A percentile compares a stretch with the other conserved stretches of the same genome.
phyloP scores from a whole-genome alignment of 1,140 invertebrate genomes.

The Ditylenchus dipsaci region DNA sequence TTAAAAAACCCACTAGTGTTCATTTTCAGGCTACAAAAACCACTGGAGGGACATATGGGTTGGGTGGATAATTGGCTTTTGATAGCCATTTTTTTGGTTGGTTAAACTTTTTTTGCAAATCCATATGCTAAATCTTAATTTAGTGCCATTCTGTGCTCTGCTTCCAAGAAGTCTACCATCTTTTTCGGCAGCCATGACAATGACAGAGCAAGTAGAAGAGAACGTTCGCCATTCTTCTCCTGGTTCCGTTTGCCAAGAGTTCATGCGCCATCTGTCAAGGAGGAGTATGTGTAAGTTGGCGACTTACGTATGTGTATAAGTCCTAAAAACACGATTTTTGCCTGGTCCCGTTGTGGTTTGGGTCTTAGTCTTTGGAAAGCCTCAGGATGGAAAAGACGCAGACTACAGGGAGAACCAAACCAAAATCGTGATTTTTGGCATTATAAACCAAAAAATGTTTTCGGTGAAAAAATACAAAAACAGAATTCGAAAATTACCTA shows the following conservation, averaged over 20 bases:
- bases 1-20: too few species aligned
- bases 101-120: not conserved
- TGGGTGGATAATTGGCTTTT: constrained; percentile 55
- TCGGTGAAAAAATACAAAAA: too few species aligned
- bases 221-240: constrained; percentile 53
- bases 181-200: constrained; percentile 34
- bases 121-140: constrained; percentile 14
- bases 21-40: constrained; percentile 45
- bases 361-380: too few species aligned
- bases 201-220: constrained; percentile 43
- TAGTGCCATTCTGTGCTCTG: constrained; percentile 57
- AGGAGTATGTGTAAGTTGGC: constrained; percentile 56
- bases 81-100: constrained; percentile 53
- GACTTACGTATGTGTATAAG: too few species aligned
- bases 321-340: too few species aligned
- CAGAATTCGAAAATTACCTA: too few species aligned
- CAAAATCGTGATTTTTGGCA: too few species aligned
- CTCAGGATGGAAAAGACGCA: too few species aligned
- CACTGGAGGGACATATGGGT: constrained; percentile 58
- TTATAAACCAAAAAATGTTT: too few species aligned
- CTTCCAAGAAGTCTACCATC: constrained; percentile 58
- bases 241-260: constrained; percentile 57
- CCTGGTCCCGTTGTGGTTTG: too few species aligned
- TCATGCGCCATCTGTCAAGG: constrained; percentile 56
- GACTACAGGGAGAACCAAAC: too few species aligned